Base-by-base conservation (phyloP, 2,888 invertebrate species). In the Leptinotarsa peninsularis region DNA sequence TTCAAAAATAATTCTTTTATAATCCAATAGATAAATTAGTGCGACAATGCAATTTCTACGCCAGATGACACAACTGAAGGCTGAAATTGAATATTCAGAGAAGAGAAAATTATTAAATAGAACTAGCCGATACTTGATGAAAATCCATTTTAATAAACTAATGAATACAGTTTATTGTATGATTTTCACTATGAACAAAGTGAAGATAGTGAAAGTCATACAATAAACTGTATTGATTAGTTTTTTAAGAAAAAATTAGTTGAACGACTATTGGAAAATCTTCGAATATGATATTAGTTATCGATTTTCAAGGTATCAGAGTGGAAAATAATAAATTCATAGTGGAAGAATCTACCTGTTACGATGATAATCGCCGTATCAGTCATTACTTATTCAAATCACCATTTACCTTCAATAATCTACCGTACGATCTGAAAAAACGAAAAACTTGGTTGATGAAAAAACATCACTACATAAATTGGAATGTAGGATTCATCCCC, bases 391-490 rank as follows among this genome's bases (percentile, higher is more conserved):
- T 43, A 27, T 66, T 66, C 66, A 66, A 66, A 27, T 13, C 66
- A 23, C 63, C 18, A 21, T 63, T 63, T 18, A 4, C 3, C 63
- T 23, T 63, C 63, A 63, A 63, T 49, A 43, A 66, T 66, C 66
- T 66, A 66, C 49, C 43, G 43, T 43, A 66, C 15, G 43, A 66
- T 66, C 17, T 66, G 43, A 66, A 66, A 66, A 66, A 66, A 70
- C 56, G 1, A 27, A 1, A 3, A 27, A 27, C 27, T 27, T 27
- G 27, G 3, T 27, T 27, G 3, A 27, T 4, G 4, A 27, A 27
- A 66, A 71, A 71, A 2, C 71, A 71, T 33, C 49, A 52, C 63
- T 71, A 49, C 50, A 66, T 71, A 4, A 15, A 71, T 66, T 27
- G 4, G 4, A 27, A 27, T 27, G 27, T 4, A 27, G 27, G 27